Conservation (phyloP, 2,888 invertebrate genomes). For the Busseola fusca region DNA sequence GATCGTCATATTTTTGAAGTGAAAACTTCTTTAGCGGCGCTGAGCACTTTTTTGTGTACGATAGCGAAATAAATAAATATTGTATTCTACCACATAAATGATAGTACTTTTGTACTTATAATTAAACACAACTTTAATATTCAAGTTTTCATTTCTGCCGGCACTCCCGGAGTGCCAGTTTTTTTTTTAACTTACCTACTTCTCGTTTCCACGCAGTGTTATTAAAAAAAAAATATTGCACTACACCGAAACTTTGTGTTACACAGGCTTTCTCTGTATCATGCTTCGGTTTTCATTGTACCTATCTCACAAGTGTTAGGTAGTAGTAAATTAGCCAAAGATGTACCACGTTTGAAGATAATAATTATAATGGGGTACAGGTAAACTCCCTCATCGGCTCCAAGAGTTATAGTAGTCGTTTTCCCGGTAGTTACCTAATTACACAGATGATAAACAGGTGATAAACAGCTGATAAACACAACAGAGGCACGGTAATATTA, state of each 20-base stretch:
- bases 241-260: not conserved
- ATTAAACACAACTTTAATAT: too few species aligned
- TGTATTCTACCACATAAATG: too few species aligned
- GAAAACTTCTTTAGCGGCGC: too few species aligned
- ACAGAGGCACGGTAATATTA: too few species aligned
- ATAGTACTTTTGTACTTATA: too few species aligned
- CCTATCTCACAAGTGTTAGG: conserved; percentile 4
- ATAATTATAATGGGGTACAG: conserved; percentile 41
- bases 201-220: conserved; percentile 21
- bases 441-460: conserved; percentile 28
- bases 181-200: conserved; percentile 35
- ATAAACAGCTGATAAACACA: conserved; percentile 44
- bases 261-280: not conserved
- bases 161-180: too few species aligned
- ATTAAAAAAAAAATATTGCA: conserved; percentile 16
- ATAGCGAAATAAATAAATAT: too few species aligned
- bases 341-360: conserved; percentile 36
- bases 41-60: too few species aligned
- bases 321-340: conserved; percentile 37
- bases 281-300: conserved; percentile 6
- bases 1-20: too few species aligned
- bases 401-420: conserved; percentile 48
- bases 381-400: conserved; percentile 41
- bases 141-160: too few species aligned
- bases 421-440: conserved; percentile 41